phyloP scores from a whole-genome alignment of 2,797 vertebrate species.

The Hephaestus fuliginosus region DNA sequence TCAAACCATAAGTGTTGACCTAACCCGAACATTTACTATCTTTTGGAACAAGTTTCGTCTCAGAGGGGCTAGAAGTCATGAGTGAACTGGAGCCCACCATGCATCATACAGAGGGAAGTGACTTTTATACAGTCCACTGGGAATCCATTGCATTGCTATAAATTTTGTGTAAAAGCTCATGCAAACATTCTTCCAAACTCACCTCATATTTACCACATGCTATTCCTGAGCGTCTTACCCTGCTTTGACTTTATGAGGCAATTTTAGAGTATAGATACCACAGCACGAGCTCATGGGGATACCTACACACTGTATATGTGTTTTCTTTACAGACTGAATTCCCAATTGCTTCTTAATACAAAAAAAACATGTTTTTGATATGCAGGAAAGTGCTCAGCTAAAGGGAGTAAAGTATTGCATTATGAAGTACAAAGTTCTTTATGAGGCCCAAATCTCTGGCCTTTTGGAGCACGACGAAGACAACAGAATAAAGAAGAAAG shows the following conservation, averaged over 20 bases:
- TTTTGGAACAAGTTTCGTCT: not conserved
- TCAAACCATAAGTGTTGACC: not conserved
- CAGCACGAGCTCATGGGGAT: not conserved
- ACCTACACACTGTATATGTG: not conserved
- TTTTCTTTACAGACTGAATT: not conserved
- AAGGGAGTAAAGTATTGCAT: slow-evolving; percentile 31
- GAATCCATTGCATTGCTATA: not conserved
- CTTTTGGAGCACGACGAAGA: slow-evolving; percentile 25
- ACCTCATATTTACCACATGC: not conserved
- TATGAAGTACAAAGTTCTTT: slow-evolving; percentile 46
- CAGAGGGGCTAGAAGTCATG: not conserved
- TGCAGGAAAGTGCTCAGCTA: not conserved
- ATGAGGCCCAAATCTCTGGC: slow-evolving; percentile 37
- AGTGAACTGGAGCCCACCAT: not conserved
- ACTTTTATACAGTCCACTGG: not conserved
- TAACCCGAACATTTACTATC: not conserved
- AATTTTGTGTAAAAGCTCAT: not conserved
- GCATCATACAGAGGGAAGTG: not conserved
- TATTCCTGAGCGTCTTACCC: not conserved
- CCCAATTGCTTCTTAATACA: not conserved
- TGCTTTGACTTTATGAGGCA: not conserved
- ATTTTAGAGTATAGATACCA: not conserved
- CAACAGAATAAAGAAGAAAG: slow-evolving; percentile 42
- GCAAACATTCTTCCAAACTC: not conserved
- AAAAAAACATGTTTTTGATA: slow-evolving; percentile 7